Conservation (phyloP, 1,140 invertebrate genomes). For the Antheraea pernyi region DNA sequence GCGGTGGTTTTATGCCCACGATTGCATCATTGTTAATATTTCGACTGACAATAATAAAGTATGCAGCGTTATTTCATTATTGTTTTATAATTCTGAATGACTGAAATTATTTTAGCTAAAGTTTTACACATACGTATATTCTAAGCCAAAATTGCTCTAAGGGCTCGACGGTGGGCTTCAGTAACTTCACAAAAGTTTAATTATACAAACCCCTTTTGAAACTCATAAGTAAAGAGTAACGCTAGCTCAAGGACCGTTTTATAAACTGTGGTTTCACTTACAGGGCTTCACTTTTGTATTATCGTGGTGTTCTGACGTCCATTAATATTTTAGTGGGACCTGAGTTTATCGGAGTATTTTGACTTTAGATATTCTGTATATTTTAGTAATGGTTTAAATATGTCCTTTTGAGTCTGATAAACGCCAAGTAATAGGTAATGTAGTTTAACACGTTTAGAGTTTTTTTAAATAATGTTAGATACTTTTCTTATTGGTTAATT, state of each 20-base stretch:
- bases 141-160: not conserved
- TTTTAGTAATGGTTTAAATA: too few relatives aligned
- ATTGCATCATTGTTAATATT: too few relatives aligned
- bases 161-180: not conserved
- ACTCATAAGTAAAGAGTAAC: not conserved
- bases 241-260: not conserved
- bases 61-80: not conserved
- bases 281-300: not conserved
- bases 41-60: too few relatives aligned
- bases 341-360: too few relatives aligned
- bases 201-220: not conserved
- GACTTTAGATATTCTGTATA: too few relatives aligned
- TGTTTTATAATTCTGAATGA: not conserved
- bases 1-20: too few relatives aligned
- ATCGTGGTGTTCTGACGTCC: not conserved
- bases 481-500: too few relatives aligned
- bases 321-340: not conserved
- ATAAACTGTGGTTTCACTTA: constrained; percentile 3
- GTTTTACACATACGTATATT: not conserved
- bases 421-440: too few relatives aligned
- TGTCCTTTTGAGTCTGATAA: too few relatives aligned
- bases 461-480: too few relatives aligned
- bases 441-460: too few relatives aligned
- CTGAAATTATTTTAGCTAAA: not conserved
- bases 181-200: constrained; percentile 3